Percentiles rank a stretch among this genome's conserved stretches.
Conservation (phyloP, 2,113 vertebrate genomes). For the Gobio gobio region DNA sequence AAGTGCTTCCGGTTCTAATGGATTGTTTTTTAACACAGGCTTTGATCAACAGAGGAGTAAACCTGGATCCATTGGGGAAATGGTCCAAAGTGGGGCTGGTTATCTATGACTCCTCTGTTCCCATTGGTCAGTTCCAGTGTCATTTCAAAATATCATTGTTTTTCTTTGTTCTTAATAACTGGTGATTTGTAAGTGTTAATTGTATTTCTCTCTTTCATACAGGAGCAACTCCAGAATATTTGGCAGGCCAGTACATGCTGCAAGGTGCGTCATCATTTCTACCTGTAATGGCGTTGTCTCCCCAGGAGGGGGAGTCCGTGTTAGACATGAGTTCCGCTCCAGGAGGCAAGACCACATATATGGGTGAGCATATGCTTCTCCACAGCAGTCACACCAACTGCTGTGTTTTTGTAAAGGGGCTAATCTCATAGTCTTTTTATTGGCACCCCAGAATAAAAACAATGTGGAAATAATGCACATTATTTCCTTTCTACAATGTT, state of each 20-base stretch:
- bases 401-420: not conserved
- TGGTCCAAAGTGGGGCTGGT: constrained; percentile 97
- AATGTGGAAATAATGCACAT: not conserved
- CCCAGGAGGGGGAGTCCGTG: constrained; percentile 92
- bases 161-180: not conserved
- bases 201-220: constrained; percentile 6
- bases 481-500: not conserved
- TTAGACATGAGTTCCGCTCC: constrained; percentile 97
- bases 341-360: constrained; percentile 96
- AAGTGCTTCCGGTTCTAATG: not conserved
- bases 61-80: constrained; percentile 93
- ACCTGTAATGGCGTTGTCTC: constrained; percentile 95
- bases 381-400: not conserved
- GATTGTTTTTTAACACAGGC: constrained; percentile 75
- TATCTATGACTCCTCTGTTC: constrained; percentile 94
- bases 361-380: constrained; percentile 77
- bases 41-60: constrained; percentile 95
- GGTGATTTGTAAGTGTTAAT: not conserved
- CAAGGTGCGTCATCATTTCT: constrained; percentile 95
- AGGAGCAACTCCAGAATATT: constrained; percentile 97
- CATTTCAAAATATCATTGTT: not conserved
- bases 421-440: not conserved
- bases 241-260: constrained; percentile 97
- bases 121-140: constrained; percentile 81
- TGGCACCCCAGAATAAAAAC: not conserved